These are phyloP conservation scores for Drosophila sucinea DNA, from an alignment of 1,140 invertebrate species.

Conservation along the genomic window DNA sequence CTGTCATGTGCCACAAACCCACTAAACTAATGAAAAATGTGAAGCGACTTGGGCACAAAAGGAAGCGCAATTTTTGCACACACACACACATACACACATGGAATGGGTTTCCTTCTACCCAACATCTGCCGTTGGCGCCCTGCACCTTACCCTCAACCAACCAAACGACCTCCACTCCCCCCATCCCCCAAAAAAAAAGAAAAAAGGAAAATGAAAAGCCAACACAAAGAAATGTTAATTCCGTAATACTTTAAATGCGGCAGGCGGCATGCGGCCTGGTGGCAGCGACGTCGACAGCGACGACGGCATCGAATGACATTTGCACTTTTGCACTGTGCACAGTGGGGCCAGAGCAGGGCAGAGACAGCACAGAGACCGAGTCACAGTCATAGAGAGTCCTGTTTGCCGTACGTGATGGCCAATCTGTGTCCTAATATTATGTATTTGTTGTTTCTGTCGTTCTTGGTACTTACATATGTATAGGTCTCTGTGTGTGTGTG, in stretches of 20 bases:
- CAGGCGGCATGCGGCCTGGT: constrained; percentile 37
- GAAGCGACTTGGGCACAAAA: constrained; percentile 77
- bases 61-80: constrained; percentile 76
- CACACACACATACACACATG: constrained; percentile 42
- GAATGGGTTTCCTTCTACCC: constrained; percentile 16
- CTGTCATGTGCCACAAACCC: constrained; percentile 81
- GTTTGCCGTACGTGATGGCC: constrained; percentile 63
- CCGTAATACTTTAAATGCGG: constrained; percentile 81
- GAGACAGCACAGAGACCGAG: background rate
- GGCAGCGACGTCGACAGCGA: constrained; percentile 1
- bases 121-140: constrained; percentile 3
- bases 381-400: constrained; percentile 8
- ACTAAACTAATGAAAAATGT: constrained; percentile 82
- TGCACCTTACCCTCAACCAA: background rate
- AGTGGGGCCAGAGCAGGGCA: constrained; percentile 54
- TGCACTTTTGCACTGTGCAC: constrained; percentile 76
- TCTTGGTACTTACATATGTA: constrained; percentile 20
- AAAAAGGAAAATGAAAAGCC: constrained; percentile 27
- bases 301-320: constrained; percentile 73
- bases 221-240: constrained; percentile 80
- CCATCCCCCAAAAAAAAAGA: constrained; percentile 9
- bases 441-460: constrained; percentile 43
- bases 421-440: constrained; percentile 34
- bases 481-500: constrained; percentile 26
- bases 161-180: background rate